Percentiles rank a stretch among this genome's conserved stretches.
These are phyloP conservation scores for Heliocidaris tuberculata DNA, from an alignment of 35 echinoderm and acorn worm species.

Conservation along the genomic window DNA sequence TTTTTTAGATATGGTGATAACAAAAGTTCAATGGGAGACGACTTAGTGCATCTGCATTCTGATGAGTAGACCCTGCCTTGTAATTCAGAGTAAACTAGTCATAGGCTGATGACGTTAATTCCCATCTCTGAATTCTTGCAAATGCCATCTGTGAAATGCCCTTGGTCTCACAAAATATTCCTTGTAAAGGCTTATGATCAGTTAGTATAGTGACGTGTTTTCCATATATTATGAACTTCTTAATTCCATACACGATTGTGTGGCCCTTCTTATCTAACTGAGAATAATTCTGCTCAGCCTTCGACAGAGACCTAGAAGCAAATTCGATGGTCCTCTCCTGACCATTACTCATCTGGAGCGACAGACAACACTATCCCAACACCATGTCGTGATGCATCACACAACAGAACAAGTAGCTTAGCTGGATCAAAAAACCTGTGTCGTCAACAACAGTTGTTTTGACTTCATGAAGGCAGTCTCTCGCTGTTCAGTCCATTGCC, in stretches of 20 bases:
- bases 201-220: background rate
- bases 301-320: background rate
- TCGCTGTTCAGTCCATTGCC: background rate
- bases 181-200: background rate
- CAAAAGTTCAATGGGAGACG: background rate
- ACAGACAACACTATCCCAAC: background rate
- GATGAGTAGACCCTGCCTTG: background rate
- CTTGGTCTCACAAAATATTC: background rate
- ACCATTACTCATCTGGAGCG: background rate
- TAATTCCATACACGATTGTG: background rate
- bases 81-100: background rate
- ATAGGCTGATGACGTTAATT: background rate
- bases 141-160: background rate
- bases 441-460: background rate
- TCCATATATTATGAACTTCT: background rate
- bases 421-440: background rate
- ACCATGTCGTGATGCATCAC: conserved; percentile 34
- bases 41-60: background rate
- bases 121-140: background rate
- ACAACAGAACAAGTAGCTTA: background rate
- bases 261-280: background rate
- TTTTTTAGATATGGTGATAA: no score
- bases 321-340: conserved; percentile 17
- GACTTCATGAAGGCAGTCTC: background rate
- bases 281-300: background rate